A percentile compares a stretch with the other conserved stretches of the same genome.
phyloP scores from a whole-genome alignment of 2,797 vertebrate species.

The Anolis apletophallus region DNA sequence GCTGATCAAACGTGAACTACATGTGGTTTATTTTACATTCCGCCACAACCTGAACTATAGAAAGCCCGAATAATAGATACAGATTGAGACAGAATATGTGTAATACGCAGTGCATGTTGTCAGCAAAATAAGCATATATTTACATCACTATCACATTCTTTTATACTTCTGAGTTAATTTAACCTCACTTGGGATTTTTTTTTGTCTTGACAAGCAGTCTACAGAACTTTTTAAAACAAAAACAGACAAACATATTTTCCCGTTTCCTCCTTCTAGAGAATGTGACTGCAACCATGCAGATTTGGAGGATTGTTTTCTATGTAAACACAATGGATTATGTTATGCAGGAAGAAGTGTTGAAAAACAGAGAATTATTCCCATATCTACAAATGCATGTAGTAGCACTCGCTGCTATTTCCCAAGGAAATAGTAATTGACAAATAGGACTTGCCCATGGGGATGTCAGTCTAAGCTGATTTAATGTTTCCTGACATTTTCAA shows the following conservation, averaged over 20 bases:
- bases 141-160: neutral
- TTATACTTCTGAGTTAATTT: neutral
- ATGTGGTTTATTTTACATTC: too few relatives aligned
- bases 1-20: too few relatives aligned
- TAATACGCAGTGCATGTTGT: too few relatives aligned
- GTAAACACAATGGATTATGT: neutral
- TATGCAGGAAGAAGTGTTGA: neutral
- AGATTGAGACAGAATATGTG: too few relatives aligned
- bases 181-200: neutral
- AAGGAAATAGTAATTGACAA: conserved; percentile 40
- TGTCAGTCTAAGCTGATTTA: conserved; percentile 28
- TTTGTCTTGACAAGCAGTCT: neutral
- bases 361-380: conserved; percentile 6
- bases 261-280: neutral
- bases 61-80: neutral
- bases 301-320: neutral
- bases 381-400: neutral
- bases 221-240: neutral
- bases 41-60: too few relatives aligned
- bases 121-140: too few relatives aligned
- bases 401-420: conserved; percentile 25
- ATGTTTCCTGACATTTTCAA: conserved; percentile 34
- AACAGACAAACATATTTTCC: neutral
- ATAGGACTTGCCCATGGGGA: conserved; percentile 17
- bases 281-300: too few relatives aligned